Evolutionary conservation across 37 sponge, comb jelly and placozoan genomes (phyloP).

Genomic region (Chondrilla cf. caribensis): DNA sequence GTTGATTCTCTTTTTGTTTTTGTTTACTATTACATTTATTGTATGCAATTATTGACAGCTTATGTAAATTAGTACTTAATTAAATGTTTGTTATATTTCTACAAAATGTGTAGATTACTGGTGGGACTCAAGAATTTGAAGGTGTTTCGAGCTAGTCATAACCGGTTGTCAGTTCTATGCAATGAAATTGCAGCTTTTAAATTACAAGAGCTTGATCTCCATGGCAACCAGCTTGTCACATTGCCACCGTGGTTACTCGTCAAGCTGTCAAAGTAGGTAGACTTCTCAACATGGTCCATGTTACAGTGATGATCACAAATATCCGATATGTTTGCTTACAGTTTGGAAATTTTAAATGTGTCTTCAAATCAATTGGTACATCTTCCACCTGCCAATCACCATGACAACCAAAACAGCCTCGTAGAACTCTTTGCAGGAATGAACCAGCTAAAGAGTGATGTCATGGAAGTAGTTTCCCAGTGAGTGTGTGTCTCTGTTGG

Average conservation of each 20-base stretch:
- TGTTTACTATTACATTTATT: too few species aligned
- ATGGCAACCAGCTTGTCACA: constrained; percentile 50
- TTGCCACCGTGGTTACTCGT: constrained; percentile 47
- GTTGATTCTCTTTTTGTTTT: neutral
- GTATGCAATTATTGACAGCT: too few species aligned
- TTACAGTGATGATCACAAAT: too few species aligned
- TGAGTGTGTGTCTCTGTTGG: too few species aligned
- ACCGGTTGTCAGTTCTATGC: constrained; percentile 42
- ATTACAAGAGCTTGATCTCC: constrained; percentile 51
- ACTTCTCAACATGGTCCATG: too few species aligned
- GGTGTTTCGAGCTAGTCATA: constrained; percentile 31
- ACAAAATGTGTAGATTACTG: neutral
- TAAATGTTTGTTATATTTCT: neutral
- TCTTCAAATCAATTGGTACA: constrained; percentile 42
- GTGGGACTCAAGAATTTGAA: constrained; percentile 32
- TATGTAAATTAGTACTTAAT: too few species aligned
- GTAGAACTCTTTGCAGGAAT: constrained; percentile 30
- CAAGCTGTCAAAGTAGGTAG: constrained; percentile 13
- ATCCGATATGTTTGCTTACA: neutral
- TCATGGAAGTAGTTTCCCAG: neutral
- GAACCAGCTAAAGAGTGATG: neutral
- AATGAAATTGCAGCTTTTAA: constrained; percentile 12
- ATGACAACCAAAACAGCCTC: neutral
- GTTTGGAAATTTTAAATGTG: constrained; percentile 52
- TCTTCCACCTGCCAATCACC: constrained; percentile 29